Evolutionary conservation across 23 tunicate species (phyloP), one percentile per base, ranked within the genome.

Genomic region (Diplosoma virens): DNA sequence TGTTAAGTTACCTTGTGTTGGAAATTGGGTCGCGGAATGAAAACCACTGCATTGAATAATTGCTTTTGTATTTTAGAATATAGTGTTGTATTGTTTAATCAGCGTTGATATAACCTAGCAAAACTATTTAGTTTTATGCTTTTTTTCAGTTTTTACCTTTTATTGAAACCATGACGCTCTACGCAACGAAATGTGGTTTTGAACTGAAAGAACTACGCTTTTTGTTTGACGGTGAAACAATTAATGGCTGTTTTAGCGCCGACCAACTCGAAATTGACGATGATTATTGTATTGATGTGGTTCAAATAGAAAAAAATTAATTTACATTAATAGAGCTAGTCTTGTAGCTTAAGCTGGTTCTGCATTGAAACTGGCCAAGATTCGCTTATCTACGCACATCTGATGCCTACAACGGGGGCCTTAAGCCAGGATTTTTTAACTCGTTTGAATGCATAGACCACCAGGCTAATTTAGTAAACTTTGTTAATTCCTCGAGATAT

Each of bases 211-310:
- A 67, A 11, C 30, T 80, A 0, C 25, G 58, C 4, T 80, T 80
- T 54, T 25, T 35, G 17, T 80, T 80, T 63, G 84, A 80, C 71
- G 84, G 84, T 36, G 84, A 80, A 1, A 22, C 22, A 3, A 67
- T 80, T 26, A 54, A 67, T 32, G 66, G 58, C 7, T 53, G 67
- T 11, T 20, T 32, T 6, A 80, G 77, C 2, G 29, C 84, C 22
- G 33, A n/a, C 22, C 31, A 80, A 31, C 68, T 80, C 2, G 77
- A 80, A 32, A 65, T 80, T 26, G 84, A 80, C 25, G 34, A 67
- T 24, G 84, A 35, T 80, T 50, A 67, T 37, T 80, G 84, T 31
- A 67, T 80, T 53, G 84, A 80, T 35, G 84, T 80, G 1, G 37
- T 63, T 5, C 32, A 37, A 33, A 31, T 18, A n/a, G 33, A 67